Conservation (phyloP, 92 coral and sea anemone genomes). For the Epizoanthus rinbou region DNA sequence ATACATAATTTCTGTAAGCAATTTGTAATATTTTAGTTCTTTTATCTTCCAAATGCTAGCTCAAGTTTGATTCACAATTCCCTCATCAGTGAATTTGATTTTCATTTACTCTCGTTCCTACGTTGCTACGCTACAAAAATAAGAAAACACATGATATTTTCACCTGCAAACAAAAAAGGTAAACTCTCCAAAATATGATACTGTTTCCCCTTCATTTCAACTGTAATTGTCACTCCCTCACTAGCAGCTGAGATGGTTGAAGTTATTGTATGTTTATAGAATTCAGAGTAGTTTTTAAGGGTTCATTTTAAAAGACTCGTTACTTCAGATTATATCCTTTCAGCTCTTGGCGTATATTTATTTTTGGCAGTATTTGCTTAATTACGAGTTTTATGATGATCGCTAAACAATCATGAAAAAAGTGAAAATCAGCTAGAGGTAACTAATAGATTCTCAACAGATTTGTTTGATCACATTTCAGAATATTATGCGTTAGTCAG, state of each 20-base stretch:
- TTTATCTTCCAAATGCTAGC: not conserved
- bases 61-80: not conserved
- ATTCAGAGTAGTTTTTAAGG: not conserved
- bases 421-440: not conserved
- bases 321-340: constrained; percentile 1
- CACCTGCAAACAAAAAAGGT: not conserved
- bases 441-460: not conserved
- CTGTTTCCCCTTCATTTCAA: not conserved
- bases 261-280: not conserved
- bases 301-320: constrained; percentile 14
- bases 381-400: not conserved
- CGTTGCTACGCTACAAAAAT: constrained; percentile 20
- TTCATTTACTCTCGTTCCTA: not conserved
- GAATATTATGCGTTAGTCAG: not conserved
- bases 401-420: constrained; percentile 2
- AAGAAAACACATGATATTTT: not conserved
- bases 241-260: not conserved
- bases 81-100: not conserved
- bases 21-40: not conserved
- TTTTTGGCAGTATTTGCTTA: not conserved
- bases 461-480: not conserved
- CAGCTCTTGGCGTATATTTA: not conserved
- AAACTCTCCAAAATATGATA: not conserved
- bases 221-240: not conserved
- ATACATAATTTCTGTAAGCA: not conserved